Base-by-base conservation (phyloP, 2,888 invertebrate genomes). In the Darwinula stevensoni region DNA sequence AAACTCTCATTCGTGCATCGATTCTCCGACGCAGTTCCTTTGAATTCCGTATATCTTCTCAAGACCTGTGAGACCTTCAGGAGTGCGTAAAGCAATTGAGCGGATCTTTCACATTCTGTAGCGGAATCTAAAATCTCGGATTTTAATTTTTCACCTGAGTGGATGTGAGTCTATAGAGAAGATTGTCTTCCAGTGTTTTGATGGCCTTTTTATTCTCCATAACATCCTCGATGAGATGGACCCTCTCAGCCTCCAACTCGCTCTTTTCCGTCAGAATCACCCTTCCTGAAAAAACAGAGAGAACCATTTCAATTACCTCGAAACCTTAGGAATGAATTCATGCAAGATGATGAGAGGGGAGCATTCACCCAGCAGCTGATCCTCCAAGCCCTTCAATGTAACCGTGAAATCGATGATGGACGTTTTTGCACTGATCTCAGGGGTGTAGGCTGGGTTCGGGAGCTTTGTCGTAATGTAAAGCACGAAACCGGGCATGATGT, bases 381-480 rank as follows among this genome's bases (percentile, higher is more conserved):
- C 91, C 53, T 91, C 91, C 16, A 91, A 54, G 6, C 91, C 88
- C 45, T 75, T 66, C 73, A 84, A 84, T 3, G 91, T 91, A 2
- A 91, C 91, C 2, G 91, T 91, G 47, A 91, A 91, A 49, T 91
- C 88, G 42, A 91, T 88, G 34, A 91, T 84, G 1, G 86, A 80
- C 0, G 86, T 86, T 49, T 84, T 84, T 1, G 91, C 88, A 44
- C 82, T 80, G 39, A 91, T 71, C 57, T 91, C 91, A 0, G 91
- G 91, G 11, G 86, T 84, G 51, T 88, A 91, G 0, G 84, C 72
- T 1, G 91, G 91, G 55, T 91, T 91, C 1, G 84, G 78, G 33
- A 91, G 53, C 52, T 91, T 91, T 1, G 91, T 91, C 2, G 91
- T 91, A 31, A 91, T 75, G 46, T 88, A 91, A 3, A 91, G 56